Conservation (phyloP, 2,888 invertebrate species). For the Euclidia mi region DNA sequence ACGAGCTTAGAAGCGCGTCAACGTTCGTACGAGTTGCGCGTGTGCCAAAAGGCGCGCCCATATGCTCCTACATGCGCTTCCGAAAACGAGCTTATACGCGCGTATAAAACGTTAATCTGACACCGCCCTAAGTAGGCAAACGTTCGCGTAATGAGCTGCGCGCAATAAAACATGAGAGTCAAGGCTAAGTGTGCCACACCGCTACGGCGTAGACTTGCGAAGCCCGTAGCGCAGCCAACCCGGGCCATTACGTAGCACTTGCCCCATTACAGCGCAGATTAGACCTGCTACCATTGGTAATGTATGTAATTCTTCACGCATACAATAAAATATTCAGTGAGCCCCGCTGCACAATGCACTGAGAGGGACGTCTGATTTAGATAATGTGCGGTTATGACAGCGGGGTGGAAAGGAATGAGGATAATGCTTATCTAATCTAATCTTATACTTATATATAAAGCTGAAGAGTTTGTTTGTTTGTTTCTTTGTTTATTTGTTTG, state of each 20-base stretch:
- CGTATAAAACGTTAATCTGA: too few species aligned
- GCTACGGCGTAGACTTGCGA: constrained; percentile 11
- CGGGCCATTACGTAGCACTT: constrained; percentile 13
- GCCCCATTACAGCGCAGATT: constrained; percentile 15
- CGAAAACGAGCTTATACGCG: too few species aligned
- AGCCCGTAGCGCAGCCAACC: constrained; percentile 16
- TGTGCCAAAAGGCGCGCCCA: too few species aligned
- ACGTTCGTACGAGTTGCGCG: too few species aligned
- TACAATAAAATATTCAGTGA: constrained; percentile 1
- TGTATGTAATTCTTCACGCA: constrained; percentile 11
- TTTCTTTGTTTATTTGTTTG: too few species aligned
- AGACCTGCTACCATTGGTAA: background rate
- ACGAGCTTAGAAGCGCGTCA: too few species aligned
- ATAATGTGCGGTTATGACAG: background rate
- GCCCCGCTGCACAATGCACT: background rate
- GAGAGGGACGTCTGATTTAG: background rate
- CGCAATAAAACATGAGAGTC: constrained; percentile 9
- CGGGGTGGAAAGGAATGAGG: background rate
- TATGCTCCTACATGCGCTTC: too few species aligned
- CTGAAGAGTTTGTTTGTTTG: too few species aligned
- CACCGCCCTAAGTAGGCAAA: constrained; percentile 24
- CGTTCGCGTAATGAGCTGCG: constrained; percentile 7
- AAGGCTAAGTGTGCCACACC: constrained; percentile 12
- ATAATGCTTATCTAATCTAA: background rate
- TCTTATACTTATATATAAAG: too few species aligned